Evolutionary conservation across 2,113 vertebrate genomes (phyloP), one percentile per base, ranked within the genome.

Genomic region (Periophthalmodon schlosseri): DNA sequence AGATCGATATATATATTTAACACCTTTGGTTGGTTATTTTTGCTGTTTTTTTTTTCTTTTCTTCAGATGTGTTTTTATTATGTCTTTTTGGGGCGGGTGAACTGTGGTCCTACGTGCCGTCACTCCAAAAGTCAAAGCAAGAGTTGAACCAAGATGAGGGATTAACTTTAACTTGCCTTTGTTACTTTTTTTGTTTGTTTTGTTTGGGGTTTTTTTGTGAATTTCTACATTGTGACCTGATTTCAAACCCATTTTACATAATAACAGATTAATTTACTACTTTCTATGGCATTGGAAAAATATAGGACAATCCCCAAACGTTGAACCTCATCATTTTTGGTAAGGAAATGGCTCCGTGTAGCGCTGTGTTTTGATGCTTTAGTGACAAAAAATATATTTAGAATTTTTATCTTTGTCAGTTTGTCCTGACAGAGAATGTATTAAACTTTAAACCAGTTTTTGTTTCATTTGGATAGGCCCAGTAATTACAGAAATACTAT

Each of bases 1-100:
- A 8, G 86, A 88, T 88, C 76, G 77, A 84, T 89, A 85, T 84
- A 69, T 64, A 18, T 61, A 81, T 89, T 56, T 56, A 77, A 80
- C 39, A 84, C 83, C 74, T 34, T 84, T 87, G 6, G 71, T 70
- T 67, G 82, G 56, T 83, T 74, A 20, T 20, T 76, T 75, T 80
- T 72, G 46, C 73, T 24, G 70, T 20, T 24, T 71, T 63, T 21
- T 61, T 70, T 24, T 60, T 77, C 69, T 74, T 67, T 80, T 69
- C 71, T 86, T 49, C 63, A 79, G 74, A 73, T n/a, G 74, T 75
- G 44, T 76, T 67, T 66, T 83, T 86, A 82, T 65, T 76, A 84
- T 77, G 64, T 75, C 69, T 65, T 39, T 65, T 39, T 21, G 63
- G 63, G 63, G 63, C 63, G 33, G 63, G 39, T 65, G 39, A 65